Evolutionary conservation across 2,797 vertebrate genomes (phyloP).

Genomic region (Falco naumanni): DNA sequence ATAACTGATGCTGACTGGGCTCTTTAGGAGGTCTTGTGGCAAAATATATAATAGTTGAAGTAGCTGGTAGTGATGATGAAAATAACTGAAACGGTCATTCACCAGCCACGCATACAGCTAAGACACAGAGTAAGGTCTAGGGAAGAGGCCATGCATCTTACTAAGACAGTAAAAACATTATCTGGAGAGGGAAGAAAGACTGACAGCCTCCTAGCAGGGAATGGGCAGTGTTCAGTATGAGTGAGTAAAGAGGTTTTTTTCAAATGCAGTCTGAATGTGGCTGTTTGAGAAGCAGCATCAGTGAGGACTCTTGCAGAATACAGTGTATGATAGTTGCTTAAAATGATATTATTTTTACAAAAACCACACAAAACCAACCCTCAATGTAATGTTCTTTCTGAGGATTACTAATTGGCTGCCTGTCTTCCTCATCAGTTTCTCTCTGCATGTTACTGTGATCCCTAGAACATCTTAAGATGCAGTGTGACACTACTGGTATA

Average conservation of each 20-base stretch:
- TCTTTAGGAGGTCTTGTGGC: background rate
- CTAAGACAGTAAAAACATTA: background rate
- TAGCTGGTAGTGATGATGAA: background rate
- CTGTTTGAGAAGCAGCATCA: background rate
- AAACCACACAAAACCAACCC: background rate
- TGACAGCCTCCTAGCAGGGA: background rate
- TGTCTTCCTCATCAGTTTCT: background rate
- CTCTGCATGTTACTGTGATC: background rate
- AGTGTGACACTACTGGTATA: background rate
- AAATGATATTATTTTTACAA: background rate
- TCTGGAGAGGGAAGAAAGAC: background rate
- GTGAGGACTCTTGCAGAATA: background rate
- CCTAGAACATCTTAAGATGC: background rate
- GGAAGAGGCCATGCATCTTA: background rate
- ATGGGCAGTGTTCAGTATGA: background rate
- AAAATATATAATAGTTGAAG: background rate
- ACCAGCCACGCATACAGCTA: background rate
- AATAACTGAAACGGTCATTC: background rate
- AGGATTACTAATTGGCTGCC: background rate
- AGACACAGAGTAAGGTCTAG: background rate
- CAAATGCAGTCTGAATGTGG: background rate
- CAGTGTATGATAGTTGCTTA: background rate
- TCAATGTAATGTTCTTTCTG: background rate
- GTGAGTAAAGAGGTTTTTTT: background rate
- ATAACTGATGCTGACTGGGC: background rate